Evolutionary conservation across 2,113 vertebrate genomes (phyloP), one percentile per base, ranked within the genome.

Genomic region (Pseudois nayaur): DNA sequence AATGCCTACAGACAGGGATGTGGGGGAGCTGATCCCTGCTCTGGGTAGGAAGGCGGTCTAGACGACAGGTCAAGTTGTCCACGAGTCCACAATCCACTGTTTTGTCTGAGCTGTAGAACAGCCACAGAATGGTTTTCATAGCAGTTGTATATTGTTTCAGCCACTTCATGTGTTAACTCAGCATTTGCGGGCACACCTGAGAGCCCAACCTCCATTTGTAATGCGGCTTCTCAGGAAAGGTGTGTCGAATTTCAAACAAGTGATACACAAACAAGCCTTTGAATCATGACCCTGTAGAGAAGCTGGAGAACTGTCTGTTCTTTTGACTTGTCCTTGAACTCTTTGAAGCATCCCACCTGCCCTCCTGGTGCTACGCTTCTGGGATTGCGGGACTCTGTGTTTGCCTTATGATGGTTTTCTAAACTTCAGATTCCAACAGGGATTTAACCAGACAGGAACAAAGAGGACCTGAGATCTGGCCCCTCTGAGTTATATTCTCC

Each of bases 221-320:
- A 60, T 36, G 52, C 0, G 2, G 84, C 62, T 81, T 89, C 92
- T 74, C n/a, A 27, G 33, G 87, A 84, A 93, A 95, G 78, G 91
- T 40, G 78, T 85, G 71, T 54, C 67, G 57, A 76, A 78, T 94
- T 91, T 86, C 67, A 94, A 95, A 81, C 64, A 86, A 64, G 60
- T 4, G 82, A 93, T 8, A 78, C 48, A 78, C 89, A 86, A 86
- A 81, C 90, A 76, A 62, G 83, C 64, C 62, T 91, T 57, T 81
- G 86, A 93, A 93, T 86, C 21, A 29, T 8, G 62, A 82, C 50
- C 54, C 55, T 52, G 2, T 1, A 15, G 13, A 43, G 12, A 43
- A 60, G 29, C 81, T 14, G 21, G 45, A 87, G 76, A 74, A 64
- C 31, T 71, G 17, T 87, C 59, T 71, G 43, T 79, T 90, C 52